Base-by-base conservation (phyloP, 2,888 invertebrate genomes). In the Drosophila subsilvestris region DNA sequence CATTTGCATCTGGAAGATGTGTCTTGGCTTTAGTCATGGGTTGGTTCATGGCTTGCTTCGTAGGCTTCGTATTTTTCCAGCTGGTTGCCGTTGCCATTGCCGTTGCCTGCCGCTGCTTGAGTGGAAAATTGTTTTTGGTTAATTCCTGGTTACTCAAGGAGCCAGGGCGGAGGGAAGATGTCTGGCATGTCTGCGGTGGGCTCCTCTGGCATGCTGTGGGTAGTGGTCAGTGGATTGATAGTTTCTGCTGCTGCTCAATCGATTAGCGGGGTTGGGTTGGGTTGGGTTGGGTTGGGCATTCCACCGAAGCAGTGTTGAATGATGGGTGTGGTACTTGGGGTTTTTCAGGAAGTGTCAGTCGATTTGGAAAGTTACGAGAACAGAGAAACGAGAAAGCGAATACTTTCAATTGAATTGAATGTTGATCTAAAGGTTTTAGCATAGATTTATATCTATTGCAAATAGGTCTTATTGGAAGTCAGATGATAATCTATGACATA, bases 51-150 rank as follows among this genome's bases (percentile, higher is more conserved):
- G 67, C 68, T 76, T 58, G 65, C 66, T 57, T 55, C 25, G 25
- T 25, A 6, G 25, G 25, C 25, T 25, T 25, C 27, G 27, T 9
- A 79, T 83, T 86, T 83, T 83, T 83, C 81, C 77, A 83, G 86
- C 79, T 83, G 86, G 83, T 74, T 82, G 86, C 74, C 27, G 27
- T 9, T 27, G 27, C 27, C 27, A 9, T 3, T 27, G 27, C 27
- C 27, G 83, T 71, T 83, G 86, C 76, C 67, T 78, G 69, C 76
- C 50, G 67, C 62, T 74, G 82, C 83, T 80, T 83, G 86, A 83
- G 84, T 86, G 82, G 82, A 83, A 83, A 83, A 83, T 83, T 83
- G 86, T 82, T 81, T 82, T 82, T 66, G 81, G 83, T 76, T 78
- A 85, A 85, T 85, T 82, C 76, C 69, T 66, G 74, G 82, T 69